Evolutionary conservation across 2,113 vertebrate genomes (phyloP), one percentile per base, ranked within the genome.

Genomic region (Sorex fumeus): DNA sequence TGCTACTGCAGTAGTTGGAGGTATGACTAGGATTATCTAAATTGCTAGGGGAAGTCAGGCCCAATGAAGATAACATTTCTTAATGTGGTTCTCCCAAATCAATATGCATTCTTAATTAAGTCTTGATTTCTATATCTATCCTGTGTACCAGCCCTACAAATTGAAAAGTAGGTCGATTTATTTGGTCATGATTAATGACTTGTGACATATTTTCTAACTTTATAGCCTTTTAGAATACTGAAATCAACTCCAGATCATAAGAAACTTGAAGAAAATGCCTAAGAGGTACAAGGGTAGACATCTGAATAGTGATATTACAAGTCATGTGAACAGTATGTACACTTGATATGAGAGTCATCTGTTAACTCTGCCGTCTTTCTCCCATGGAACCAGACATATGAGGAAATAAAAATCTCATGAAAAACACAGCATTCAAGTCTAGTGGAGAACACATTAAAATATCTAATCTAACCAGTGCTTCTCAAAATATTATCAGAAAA

Each of bases 201-300:
- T 91, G 67, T 87, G 60, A 88, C 34, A 67, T 16, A 2, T 40
- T 40, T 4, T 40, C 40, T 40, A 40, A 40, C 13, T 90, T 92
- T 77, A 82, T 27, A 1, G 6, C 36, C 88, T 93, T 87, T 40
- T 93, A 57, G 21, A 91, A 74, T 94, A 45, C 95, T 91, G 91
- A 78, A 74, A 81, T 87, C 72, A 93, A 74, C 88, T 89, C 67
- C 21, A 70, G 77, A 81, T 77, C 96, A 94, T 87, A 83, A 96
- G 53, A 71, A 64, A 11, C 40, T 40, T 40, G 40, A 40, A 40
- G 40, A 40, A 40, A 40, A 40, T 40, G 3, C 40, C 40, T 40
- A 40, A 40, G 40, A 40, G 40, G 40, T 3, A 40, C 40, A 3
- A 40, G 40, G 40, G 40, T 40, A 40, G 40, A 40, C 40, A 40